Conservation (phyloP, 2,113 vertebrate genomes). For the Petrocephalus microphthalmus region DNA sequence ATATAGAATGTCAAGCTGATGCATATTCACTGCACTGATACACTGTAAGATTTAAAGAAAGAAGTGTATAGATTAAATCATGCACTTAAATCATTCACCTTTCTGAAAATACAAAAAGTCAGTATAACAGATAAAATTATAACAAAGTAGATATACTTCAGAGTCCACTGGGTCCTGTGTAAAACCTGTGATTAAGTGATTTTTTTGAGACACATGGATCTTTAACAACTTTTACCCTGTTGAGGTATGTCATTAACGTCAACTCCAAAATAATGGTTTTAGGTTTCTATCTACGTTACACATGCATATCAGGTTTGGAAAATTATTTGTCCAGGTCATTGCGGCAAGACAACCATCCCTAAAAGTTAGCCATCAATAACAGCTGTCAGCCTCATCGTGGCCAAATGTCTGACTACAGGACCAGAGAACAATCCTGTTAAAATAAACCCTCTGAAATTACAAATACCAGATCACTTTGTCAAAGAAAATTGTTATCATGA, state of each 20-base stretch:
- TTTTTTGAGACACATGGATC: background rate
- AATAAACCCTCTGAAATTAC: background rate
- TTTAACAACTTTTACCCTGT: background rate
- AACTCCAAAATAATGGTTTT: background rate
- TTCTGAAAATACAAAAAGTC: background rate
- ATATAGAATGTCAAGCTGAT: background rate
- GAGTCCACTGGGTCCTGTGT: background rate
- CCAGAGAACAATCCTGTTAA: background rate
- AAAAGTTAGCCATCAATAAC: background rate
- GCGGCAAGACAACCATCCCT: background rate
- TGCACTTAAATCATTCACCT: background rate
- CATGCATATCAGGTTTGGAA: background rate
- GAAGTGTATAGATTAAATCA: background rate
- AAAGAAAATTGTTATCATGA: background rate
- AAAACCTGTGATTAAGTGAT: background rate
- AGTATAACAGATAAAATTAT: background rate
- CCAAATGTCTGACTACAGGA: background rate
- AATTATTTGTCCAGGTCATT: background rate
- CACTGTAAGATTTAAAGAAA: background rate
- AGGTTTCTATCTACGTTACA: background rate
- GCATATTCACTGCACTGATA: background rate
- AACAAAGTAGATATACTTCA: background rate
- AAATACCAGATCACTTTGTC: background rate
- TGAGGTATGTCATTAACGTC: background rate
- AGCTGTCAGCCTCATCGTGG: background rate